These are phyloP conservation scores for Pelobates fuscus DNA, from an alignment of 2,113 vertebrate species.

Conservation along the genomic window DNA sequence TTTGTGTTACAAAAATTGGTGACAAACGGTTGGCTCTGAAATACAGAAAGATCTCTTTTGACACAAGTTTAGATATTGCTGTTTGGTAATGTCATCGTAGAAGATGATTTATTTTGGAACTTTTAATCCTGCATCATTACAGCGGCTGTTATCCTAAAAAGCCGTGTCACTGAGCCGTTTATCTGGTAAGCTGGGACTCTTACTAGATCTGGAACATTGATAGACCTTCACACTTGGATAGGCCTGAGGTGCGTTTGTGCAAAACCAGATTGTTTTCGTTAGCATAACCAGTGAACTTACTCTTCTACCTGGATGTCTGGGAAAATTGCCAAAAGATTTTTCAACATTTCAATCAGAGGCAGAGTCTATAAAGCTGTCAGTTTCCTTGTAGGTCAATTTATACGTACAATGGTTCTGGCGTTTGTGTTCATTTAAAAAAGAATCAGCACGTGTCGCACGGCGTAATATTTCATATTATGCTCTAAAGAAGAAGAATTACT, in stretches of 20 bases:
- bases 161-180: constrained; percentile 37
- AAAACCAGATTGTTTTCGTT: constrained; percentile 82
- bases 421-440: constrained; percentile 67
- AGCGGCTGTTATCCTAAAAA: constrained; percentile 34
- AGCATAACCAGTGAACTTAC: constrained; percentile 78
- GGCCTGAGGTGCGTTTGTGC: constrained; percentile 73
- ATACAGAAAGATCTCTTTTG: too few species aligned
- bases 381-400: constrained; percentile 81
- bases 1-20: too few species aligned
- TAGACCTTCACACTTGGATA: constrained; percentile 72
- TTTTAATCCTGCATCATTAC: too few species aligned
- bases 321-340: constrained; percentile 81
- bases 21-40: too few species aligned
- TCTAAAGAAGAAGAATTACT: constrained; percentile 47
- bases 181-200: constrained; percentile 63
- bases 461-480: constrained; percentile 62
- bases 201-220: constrained; percentile 63
- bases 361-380: constrained; percentile 84
- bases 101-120: too few species aligned
- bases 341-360: constrained; percentile 75
- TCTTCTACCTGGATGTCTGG: constrained; percentile 86
- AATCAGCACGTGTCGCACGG: constrained; percentile 60
- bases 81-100: too few species aligned
- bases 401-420: constrained; percentile 74
- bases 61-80: too few species aligned